Conservation (phyloP, 2,888 invertebrate genomes). For the Conistra vaccinii region DNA sequence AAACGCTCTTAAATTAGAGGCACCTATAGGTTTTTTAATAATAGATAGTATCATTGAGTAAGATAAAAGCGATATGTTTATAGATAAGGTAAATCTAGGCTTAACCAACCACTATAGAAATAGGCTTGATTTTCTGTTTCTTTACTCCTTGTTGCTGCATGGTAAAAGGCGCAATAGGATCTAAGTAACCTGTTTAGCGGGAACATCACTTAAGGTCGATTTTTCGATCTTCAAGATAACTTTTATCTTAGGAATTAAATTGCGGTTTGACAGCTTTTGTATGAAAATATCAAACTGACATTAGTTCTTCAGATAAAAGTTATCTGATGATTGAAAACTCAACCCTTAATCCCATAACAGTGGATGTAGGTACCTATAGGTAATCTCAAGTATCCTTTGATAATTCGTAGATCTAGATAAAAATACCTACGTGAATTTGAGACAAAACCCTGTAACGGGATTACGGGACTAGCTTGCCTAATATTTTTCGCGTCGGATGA, state of each 20-base stretch:
- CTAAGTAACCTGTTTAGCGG: neutral
- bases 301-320: neutral
- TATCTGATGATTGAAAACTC: neutral
- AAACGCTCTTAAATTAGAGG: constrained; percentile 7
- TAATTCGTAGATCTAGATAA: constrained; percentile 14
- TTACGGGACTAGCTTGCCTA: neutral
- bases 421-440: neutral
- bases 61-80: neutral
- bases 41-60: constrained; percentile 2
- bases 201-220: neutral
- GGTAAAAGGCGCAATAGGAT: neutral
- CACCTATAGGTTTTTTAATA: constrained; percentile 13
- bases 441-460: neutral
- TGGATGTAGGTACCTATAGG: neutral
- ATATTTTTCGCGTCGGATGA: neutral
- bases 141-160: neutral
- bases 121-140: neutral
- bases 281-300: neutral
- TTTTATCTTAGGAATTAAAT: neutral
- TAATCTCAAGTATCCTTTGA: constrained; percentile 19
- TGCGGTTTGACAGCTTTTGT: neutral
- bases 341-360: neutral
- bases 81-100: neutral
- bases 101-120: neutral
- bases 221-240: neutral